Base-by-base conservation (phyloP, 1,140 invertebrate genomes). In the Eciton burchellii region DNA sequence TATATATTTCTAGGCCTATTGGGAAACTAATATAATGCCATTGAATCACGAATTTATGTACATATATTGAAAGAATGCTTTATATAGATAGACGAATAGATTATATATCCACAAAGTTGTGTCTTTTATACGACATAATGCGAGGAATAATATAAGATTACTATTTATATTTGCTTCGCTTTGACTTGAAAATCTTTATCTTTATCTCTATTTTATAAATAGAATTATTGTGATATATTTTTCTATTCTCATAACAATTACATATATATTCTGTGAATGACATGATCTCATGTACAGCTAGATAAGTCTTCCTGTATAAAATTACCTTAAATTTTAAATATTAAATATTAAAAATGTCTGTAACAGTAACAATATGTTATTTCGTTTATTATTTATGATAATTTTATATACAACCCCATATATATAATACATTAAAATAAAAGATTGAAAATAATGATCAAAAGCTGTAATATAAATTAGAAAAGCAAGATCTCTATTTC, bases 271-370 rank as follows among this genome's bases (percentile, higher is more conserved):
- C 77, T 84, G 35, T 35, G 72, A 65, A 60, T 82, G 47, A 60
- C 29, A 82, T 57, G 77, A 88, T 86, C 84, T 86, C 76, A 82
- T 79, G 62, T 89, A 84, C 71, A 84, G 74, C 68, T 84, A 83
- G 63, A 74, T 88, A 87, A 87, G 41, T 82, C 57, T 82, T 62
- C 45, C 62, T 79, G 49, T 88, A 76, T 77, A 72, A 82, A 84
- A 29, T 77, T 56, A n/a, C 26, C 56, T 82, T 62, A n/a, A 79
- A 41, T 60, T 70, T 79, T 41, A 81, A 70, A n/a, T 70, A 88
- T 79, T 41, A 81, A 70, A n/a, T 70, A 88, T 47, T 88, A 85
- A 88, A 88, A 82, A 43, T 66, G 52, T 59, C 45, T 81, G 5
- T 29, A 56, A 85, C 26, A 57, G 2, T 24, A 11, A 63, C n/a